Evolutionary conservation across 2,888 invertebrate genomes (phyloP), one percentile per base, ranked within the genome.

Genomic region (Homarus gammarus): DNA sequence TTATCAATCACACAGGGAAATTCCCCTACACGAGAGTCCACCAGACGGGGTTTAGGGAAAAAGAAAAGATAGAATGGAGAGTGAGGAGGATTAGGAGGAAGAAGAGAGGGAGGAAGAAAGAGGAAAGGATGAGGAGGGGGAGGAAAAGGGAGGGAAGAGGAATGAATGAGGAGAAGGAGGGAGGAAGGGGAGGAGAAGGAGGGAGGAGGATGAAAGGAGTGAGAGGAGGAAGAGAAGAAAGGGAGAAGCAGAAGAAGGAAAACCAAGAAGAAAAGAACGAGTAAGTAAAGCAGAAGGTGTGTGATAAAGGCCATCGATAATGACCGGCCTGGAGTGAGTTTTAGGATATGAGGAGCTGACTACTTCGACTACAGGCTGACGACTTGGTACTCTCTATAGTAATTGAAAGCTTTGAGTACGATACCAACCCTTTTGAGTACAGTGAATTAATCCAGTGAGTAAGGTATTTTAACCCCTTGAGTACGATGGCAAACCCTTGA

Each of bases 1-100:
- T 61, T 79, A 79, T 79, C 79, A 79, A 79, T 79, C 79, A 79
- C 56, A 79, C 33, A 18, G 79, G 38, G 38, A 79, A 36, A 36
- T 79, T 79, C 61, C 79, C n/a, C 33, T n/a, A 22, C 56, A 51
- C 31, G 3, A 22, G 36, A 2, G 36, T 12, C 64, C 27, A n/a
- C 64, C 64, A 64, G 44, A 40, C n/a, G 75, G 15, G 15, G 18
- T 12, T 2, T 8, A 33, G 12, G 56, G 36, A 31, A 77, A n/a
- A 49, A 49, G 40, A 5, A 38, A 40, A 22, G 49, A 44, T 8
- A 12, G 15, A 12, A 49, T 49, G 49, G 49, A 49, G 10, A n/a
- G n/a, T n/a, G n/a, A n/a, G n/a, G 44, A 1, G 40, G 33, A 31
- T n/a, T 0, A 73, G 73, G 75, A 44, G 36, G 31, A 75, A 15